phyloP scores from a whole-genome alignment of 2,888 invertebrate species.

The Augiades crinisus region DNA sequence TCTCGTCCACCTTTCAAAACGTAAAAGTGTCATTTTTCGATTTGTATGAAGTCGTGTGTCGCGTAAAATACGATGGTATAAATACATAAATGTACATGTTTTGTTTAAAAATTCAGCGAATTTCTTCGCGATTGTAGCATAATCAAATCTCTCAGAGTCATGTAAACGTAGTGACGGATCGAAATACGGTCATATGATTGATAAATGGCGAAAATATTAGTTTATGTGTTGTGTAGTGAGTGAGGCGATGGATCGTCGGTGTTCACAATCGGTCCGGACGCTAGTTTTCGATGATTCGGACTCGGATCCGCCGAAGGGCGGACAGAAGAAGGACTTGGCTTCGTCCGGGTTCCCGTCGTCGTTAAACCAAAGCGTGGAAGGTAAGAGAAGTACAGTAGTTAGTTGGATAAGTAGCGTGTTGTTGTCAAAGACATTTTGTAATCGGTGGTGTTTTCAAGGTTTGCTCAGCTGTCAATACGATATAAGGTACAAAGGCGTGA shows the following conservation, averaged over 20 bases:
- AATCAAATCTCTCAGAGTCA: slow-evolving; percentile 37
- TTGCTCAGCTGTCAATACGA: slow-evolving; percentile 53
- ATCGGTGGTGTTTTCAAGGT: slow-evolving; percentile 63
- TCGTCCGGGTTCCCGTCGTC: slow-evolving; percentile 61
- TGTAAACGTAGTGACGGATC: slow-evolving; percentile 43
- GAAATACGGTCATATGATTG: slow-evolving; percentile 42
- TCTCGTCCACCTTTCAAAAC: slow-evolving; percentile 39
- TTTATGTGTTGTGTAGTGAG: slow-evolving; percentile 68
- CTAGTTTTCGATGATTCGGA: slow-evolving; percentile 89
- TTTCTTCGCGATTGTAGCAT: slow-evolving; percentile 15
- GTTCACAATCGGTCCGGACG: slow-evolving; percentile 87
- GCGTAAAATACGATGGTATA: slow-evolving; percentile 62
- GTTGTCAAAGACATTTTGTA: slow-evolving; percentile 41
- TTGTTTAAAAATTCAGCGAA: slow-evolving; percentile 29
- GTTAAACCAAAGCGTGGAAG: slow-evolving; percentile 72
- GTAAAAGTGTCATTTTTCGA: slow-evolving; percentile 55
- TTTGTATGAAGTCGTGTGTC: slow-evolving; percentile 58
- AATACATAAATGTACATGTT: slow-evolving; percentile 41
- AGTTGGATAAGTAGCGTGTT: slow-evolving; percentile 36
- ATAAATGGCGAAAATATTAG: slow-evolving; percentile 68
- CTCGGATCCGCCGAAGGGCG: slow-evolving; percentile 72
- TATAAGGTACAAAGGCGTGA: slow-evolving; percentile 46
- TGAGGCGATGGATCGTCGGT: slow-evolving; percentile 78
- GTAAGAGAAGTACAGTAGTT: slow-evolving; percentile 47
- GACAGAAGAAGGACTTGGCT: slow-evolving; percentile 63